These are phyloP conservation scores for Glandiceps talaboti DNA, from an alignment of 53 echinoderm and acorn worm species.

Conservation along the genomic window DNA sequence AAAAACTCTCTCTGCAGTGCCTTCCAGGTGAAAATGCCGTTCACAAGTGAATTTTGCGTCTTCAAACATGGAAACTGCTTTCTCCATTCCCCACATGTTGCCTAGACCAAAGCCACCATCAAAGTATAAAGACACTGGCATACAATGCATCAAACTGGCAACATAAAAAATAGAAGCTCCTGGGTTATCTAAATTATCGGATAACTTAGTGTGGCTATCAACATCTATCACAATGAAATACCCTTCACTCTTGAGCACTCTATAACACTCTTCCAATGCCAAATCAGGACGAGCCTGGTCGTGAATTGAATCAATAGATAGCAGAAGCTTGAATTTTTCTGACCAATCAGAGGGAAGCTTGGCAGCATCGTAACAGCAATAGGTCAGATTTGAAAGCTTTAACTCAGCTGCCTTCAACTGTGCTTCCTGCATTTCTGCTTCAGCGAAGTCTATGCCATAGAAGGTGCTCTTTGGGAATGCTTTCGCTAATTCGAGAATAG, in stretches of 20 bases:
- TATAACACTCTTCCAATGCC: conserved; percentile 55
- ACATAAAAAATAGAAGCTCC: neutral
- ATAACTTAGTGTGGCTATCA: conserved; percentile 77
- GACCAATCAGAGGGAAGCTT: conserved; percentile 52
- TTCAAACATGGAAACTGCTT: neutral
- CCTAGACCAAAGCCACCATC: neutral
- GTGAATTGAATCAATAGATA: conserved; percentile 77
- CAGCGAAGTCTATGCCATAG: conserved; percentile 82
- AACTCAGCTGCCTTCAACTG: conserved; percentile 53
- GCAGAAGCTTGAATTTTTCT: conserved; percentile 69
- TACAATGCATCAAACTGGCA: neutral
- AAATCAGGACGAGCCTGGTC: conserved; percentile 71
- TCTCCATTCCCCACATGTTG: neutral
- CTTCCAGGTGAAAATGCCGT: neutral
- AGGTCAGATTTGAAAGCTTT: conserved; percentile 75
- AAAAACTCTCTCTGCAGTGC: too few species aligned
- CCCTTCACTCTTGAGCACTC: conserved; percentile 61
- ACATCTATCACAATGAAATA: conserved; percentile 75
- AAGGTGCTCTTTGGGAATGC: conserved; percentile 71
- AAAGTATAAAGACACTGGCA: neutral
- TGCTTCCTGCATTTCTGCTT: conserved; percentile 70
- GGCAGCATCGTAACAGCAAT: conserved; percentile 65
- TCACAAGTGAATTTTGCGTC: neutral
- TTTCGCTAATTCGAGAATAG: conserved; percentile 70
- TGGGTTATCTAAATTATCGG: conserved; percentile 42